Evolutionary conservation across 2,113 vertebrate genomes (phyloP), one percentile per base, ranked within the genome.

Genomic region (Delphinapterus leucas): DNA sequence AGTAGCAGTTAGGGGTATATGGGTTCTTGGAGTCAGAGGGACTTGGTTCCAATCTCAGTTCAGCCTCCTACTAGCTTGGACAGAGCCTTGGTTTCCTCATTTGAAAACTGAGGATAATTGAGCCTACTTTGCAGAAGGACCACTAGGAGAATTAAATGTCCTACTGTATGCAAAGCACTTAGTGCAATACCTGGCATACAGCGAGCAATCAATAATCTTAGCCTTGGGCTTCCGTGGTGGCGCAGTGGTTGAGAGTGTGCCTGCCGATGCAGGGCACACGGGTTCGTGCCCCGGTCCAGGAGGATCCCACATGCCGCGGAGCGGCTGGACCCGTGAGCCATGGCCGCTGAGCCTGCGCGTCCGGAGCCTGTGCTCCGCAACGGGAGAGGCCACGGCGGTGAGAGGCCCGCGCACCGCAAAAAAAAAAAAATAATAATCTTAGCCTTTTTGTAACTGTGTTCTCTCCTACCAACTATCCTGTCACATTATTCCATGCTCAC

Each of bases 141-240:
- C 60, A 53, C 25, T 88, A 60, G 33, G 63, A 93, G 23, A 84
- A 90, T 88, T 77, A 73, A 89, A 97, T 83, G 79, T 49, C 76
- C 61, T 73, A n/a, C 33, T 87, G 12, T 68, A 70, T 55, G 67
- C 88, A 90, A 91, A 87, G 65, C 61, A 93, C 31, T 90, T 68
- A 53, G 63, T 38, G 47, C 11, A 83, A 49, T 60, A 87, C 20
- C 31, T 47, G 33, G 53, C 36, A 58, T 61, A 83, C 1, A 82
- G 31, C 1, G 33, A 68, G 28, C 65, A 85, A 94, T 85, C 85
- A 84, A 92, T 83, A 96, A 93, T 53, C 76, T 91, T 70, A 77
- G 53, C 38, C 88, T 93, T 90, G 44, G 44, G 44, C 44, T 47
- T 47, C 44, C 44, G 9, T 47, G 44, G 44, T 47, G 44, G 44